Base-by-base conservation (phyloP, 2,113 vertebrate genomes). In the Tretioscincus oriximinensis region DNA sequence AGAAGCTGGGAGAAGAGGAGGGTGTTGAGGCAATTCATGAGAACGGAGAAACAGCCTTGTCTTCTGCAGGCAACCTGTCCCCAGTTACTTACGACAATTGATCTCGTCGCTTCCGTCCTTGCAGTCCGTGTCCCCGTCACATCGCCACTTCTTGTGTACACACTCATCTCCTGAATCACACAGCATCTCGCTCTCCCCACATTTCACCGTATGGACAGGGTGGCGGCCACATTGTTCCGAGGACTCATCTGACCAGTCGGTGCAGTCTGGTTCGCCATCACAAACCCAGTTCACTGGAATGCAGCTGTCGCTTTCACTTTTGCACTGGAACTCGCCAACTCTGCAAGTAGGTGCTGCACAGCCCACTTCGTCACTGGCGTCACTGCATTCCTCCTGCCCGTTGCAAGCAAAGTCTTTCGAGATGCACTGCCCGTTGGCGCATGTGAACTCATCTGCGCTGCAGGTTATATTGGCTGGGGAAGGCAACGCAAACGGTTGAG, bases 131-230 rank as follows among this genome's bases (percentile, higher is more conserved):
- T 99, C 98, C 5, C 98, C 98, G 0, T 99, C 98, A 47, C 98
- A 99, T n/a, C 97, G 95, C 98, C 98, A 99, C 86, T 97, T 98
- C 85, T 94, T 96, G 88, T 99, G 98, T 76, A 99, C 97, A 75
- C 98, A 99, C 82, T 99, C 98, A 26, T 81, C 80, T 41, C 98
- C 98, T 0, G 98, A 97, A 75, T 92, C 86, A 1, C 98, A 99
- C 85, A 96, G 97, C 88, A 97, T 96, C 88, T 99, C 98, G 1
- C 92, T 97, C 61, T 93, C 79, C 0, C 95, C 96, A 73, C 98
- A 99, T 81, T 95, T 97, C 20, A 93, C 90, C 0, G 96, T 95
- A 0, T 95, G 95, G 0, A 93, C 96, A 1, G 97, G 97, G 72
- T 97, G 96, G 12, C 94, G 97, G 22, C 98, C 98, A 35, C 98